phyloP scores from a whole-genome alignment of 2,797 vertebrate species.

The Varecia variegata region DNA sequence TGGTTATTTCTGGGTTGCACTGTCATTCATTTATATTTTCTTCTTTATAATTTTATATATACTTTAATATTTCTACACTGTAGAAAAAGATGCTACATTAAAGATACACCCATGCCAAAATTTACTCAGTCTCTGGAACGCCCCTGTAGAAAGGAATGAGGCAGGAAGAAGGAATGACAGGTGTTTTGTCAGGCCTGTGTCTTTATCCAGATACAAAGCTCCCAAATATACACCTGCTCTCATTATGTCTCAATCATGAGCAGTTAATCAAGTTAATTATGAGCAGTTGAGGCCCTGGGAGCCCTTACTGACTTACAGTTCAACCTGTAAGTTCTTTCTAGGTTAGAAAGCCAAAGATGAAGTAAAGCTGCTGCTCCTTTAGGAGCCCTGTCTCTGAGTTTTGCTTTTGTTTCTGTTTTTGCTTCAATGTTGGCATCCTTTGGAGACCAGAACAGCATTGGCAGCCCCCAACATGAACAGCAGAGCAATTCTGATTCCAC shows the following conservation, averaged over 20 bases:
- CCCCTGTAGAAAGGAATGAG: background rate
- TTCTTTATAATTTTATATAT: background rate
- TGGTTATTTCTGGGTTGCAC: background rate
- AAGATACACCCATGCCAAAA: background rate
- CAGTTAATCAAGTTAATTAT: conserved; percentile 40
- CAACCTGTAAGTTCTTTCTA: conserved; percentile 18
- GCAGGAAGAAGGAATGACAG: background rate
- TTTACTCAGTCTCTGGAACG: background rate
- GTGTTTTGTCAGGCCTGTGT: conserved; percentile 15
- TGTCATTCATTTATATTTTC: background rate
- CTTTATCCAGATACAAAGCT: conserved; percentile 12
- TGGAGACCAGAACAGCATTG: background rate
- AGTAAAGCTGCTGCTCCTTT: background rate
- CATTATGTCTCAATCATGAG: background rate
- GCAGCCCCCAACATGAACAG: background rate
- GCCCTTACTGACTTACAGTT: background rate
- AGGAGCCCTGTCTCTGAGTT: background rate
- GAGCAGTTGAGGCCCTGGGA: background rate
- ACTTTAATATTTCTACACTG: background rate
- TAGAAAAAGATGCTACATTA: background rate
- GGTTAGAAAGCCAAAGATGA: background rate
- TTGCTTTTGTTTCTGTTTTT: background rate
- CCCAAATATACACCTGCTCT: conserved; percentile 45
- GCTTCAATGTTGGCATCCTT: background rate
- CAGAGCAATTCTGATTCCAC: background rate